Evolutionary conservation across 1,140 invertebrate species (phyloP).

Genomic region (Leptopilina boulardi): DNA sequence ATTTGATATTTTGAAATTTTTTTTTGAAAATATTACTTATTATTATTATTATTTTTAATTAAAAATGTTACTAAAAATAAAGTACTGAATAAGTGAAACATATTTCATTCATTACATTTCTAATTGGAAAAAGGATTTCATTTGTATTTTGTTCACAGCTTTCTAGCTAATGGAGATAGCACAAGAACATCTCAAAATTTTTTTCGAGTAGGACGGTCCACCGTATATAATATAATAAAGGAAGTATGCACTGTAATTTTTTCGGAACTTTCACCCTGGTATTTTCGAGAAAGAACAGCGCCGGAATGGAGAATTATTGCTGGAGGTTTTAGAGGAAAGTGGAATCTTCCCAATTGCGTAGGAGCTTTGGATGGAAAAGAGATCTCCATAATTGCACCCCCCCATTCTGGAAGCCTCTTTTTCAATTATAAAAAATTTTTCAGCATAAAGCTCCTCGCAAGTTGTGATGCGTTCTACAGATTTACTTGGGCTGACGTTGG

Average conservation of each 20-base stretch:
- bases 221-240: background rate
- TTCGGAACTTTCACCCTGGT: background rate
- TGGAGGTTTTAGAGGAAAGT: slow-evolving; percentile 56
- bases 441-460: no score
- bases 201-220: no score
- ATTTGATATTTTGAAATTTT: no score
- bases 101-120: no score
- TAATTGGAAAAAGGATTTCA: no score
- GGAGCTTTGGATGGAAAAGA: slow-evolving; percentile 74
- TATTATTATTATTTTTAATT: no score
- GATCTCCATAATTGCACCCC: slow-evolving; percentile 61
- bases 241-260: background rate
- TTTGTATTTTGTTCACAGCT: no score
- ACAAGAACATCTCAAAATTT: no score
- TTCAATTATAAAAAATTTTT: slow-evolving; percentile 58
- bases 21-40: no score
- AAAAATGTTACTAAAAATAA: no score
- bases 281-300: slow-evolving; percentile 29
- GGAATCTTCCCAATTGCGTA: slow-evolving; percentile 71
- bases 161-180: no score
- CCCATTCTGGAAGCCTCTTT: slow-evolving; percentile 63
- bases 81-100: no score
- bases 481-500: slow-evolving; percentile 71
- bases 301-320: slow-evolving; percentile 43
- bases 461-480: slow-evolving; percentile 69